Evolutionary conservation across 2,888 invertebrate species (phyloP).

Genomic region (Eristalinus sepulchralis): DNA sequence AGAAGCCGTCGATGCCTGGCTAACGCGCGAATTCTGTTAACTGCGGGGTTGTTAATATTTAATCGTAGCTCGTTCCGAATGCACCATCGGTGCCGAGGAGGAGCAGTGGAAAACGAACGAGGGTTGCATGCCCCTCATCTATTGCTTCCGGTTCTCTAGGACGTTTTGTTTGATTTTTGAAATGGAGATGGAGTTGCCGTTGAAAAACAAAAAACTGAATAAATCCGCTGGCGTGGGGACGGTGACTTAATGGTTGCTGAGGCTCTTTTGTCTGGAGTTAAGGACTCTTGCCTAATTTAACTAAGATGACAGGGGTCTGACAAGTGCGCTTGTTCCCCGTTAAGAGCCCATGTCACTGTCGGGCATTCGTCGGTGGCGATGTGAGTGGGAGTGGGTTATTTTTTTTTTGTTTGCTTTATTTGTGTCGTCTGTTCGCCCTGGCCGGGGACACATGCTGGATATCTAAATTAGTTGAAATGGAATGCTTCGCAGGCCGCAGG

Average conservation of each 20-base stretch:
- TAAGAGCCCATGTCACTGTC: slow-evolving; percentile 47
- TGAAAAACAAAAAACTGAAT: not conserved
- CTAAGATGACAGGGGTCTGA: slow-evolving; percentile 56
- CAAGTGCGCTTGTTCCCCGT: slow-evolving; percentile 40
- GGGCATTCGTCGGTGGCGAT: no score
- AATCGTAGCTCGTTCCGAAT: slow-evolving; percentile 49
- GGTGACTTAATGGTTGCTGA: slow-evolving; percentile 42
- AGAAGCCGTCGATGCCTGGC: slow-evolving; percentile 34
- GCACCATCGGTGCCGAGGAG: not conserved
- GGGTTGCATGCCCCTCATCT: not conserved
- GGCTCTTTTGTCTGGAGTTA: slow-evolving; percentile 38
- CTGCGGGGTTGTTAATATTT: slow-evolving; percentile 67
- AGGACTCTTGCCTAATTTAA: slow-evolving; percentile 51
- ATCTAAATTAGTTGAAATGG: slow-evolving; percentile 32
- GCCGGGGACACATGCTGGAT: slow-evolving; percentile 22
- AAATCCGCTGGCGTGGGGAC: not conserved
- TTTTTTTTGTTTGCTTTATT: not conserved
- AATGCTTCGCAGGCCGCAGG: not conserved
- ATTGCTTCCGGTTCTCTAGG: not conserved
- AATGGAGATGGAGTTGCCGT: slow-evolving; percentile 9
- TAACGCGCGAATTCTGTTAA: slow-evolving; percentile 51
- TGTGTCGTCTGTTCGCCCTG: not conserved
- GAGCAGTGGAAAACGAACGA: slow-evolving; percentile 13
- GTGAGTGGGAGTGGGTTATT: no score
- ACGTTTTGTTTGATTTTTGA: not conserved